phyloP scores from a whole-genome alignment of 2,888 invertebrate species.

The Caenorhabditis sinica region DNA sequence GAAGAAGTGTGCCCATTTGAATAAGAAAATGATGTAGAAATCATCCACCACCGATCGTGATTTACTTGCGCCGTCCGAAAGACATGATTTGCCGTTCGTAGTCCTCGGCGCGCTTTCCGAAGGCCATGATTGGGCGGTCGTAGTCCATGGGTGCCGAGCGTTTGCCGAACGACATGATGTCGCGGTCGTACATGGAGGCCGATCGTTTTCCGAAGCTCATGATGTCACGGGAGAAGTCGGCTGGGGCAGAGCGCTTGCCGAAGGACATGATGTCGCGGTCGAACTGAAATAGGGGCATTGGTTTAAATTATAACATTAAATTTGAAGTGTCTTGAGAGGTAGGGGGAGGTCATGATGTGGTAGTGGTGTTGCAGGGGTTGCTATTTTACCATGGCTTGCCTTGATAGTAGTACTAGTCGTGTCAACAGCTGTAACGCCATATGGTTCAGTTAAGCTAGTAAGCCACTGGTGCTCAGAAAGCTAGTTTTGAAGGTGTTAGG shows the following conservation, averaged over 20 bases:
- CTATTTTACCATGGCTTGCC: no score
- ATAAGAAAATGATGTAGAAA: background rate
- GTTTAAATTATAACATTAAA: no score
- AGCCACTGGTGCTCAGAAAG: no score
- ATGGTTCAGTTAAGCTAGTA: no score
- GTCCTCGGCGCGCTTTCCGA: constrained; percentile 71
- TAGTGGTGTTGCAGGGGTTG: no score
- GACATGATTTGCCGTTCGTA: constrained; percentile 69
- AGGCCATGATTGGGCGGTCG: constrained; percentile 70
- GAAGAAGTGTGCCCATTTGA: background rate
- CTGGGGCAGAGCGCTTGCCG: constrained; percentile 59
- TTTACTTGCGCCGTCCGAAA: constrained; percentile 68
- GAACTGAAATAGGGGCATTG: constrained; percentile 41
- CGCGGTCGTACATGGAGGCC: constrained; percentile 65
- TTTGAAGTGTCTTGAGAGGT: no score
- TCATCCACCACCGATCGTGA: background rate
- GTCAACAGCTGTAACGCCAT: no score
- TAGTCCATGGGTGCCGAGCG: constrained; percentile 54
- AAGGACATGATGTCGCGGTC: constrained; percentile 71
- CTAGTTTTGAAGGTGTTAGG: no score
- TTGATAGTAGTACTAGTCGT: no score
- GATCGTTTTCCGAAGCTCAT: constrained; percentile 71
- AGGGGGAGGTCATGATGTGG: no score
- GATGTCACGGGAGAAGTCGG: constrained; percentile 67
- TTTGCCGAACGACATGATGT: constrained; percentile 71